Conservation (phyloP, 2,797 vertebrate species). For the Anolis apletophallus region DNA sequence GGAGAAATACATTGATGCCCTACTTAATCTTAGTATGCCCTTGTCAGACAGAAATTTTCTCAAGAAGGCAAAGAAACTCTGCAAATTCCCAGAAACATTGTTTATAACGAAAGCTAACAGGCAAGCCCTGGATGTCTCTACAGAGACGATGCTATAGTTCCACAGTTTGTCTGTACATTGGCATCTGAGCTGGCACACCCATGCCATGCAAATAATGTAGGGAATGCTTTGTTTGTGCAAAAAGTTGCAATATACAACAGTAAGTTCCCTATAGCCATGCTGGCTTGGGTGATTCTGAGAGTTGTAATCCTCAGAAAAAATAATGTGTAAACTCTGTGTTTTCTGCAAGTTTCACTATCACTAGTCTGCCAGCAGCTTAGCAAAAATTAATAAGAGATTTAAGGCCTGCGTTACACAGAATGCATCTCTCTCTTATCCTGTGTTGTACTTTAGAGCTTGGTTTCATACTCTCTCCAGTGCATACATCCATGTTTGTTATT, state of each 20-base stretch:
- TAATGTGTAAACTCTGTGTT: background rate
- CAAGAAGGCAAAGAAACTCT: too few relatives aligned
- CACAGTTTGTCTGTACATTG: background rate
- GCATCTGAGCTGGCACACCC: background rate
- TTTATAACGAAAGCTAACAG: background rate
- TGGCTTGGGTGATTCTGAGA: background rate
- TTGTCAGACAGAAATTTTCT: background rate
- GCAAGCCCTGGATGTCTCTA: background rate
- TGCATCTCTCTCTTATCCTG: slow-evolving; percentile 14
- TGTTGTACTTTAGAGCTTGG: slow-evolving; percentile 36
- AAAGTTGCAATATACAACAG: background rate
- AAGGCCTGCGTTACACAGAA: background rate
- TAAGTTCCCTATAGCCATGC: background rate
- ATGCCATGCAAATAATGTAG: background rate
- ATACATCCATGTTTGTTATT: slow-evolving; percentile 73
- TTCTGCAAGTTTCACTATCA: background rate
- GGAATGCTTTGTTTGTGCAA: background rate
- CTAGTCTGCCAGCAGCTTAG: background rate
- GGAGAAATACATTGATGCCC: too few relatives aligned
- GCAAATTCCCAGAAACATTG: background rate
- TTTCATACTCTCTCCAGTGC: slow-evolving; percentile 45
- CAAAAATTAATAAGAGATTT: background rate
- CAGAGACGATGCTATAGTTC: background rate
- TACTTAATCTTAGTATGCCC: too few relatives aligned
- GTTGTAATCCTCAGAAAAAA: background rate